Evolutionary conservation across 2,113 vertebrate species (phyloP).

Genomic region (Brachyistius frenatus): DNA sequence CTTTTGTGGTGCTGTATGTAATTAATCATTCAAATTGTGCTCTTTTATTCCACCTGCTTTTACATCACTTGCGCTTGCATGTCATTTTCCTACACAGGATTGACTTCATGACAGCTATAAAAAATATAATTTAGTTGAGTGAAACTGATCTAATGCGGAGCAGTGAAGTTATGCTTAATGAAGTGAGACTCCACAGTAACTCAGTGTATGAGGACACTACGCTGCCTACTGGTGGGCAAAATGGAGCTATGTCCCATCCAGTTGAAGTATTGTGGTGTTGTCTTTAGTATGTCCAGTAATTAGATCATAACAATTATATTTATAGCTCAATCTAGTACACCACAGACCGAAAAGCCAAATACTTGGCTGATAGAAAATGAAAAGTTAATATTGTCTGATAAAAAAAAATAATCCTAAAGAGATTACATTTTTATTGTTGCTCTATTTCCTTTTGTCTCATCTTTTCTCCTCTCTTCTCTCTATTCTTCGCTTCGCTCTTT

Average conservation of each 20-base stretch:
- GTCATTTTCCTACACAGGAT: background rate
- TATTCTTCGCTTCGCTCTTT: no score
- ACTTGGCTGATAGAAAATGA: background rate
- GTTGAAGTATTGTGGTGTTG: background rate
- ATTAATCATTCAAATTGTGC: slow-evolving; percentile 2
- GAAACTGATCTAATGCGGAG: slow-evolving; percentile 23
- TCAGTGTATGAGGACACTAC: no score
- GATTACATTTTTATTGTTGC: background rate
- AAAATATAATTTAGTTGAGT: slow-evolving; percentile 25
- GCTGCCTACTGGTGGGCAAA: background rate
- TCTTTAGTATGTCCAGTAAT: background rate
- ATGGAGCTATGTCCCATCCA: background rate
- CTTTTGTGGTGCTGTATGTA: background rate
- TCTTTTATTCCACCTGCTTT: background rate
- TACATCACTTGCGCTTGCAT: background rate
- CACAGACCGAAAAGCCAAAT: background rate
- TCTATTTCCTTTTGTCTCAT: background rate
- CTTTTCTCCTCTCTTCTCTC: background rate
- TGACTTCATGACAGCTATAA: slow-evolving; percentile 12
- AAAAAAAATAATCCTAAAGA: background rate
- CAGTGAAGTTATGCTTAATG: slow-evolving; percentile 9
- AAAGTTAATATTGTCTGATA: background rate
- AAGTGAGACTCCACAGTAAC: background rate
- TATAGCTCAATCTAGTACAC: background rate
- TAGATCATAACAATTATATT: slow-evolving; percentile 1